phyloP scores from a whole-genome alignment of 2,888 invertebrate species.

The Alloplasta piceator region DNA sequence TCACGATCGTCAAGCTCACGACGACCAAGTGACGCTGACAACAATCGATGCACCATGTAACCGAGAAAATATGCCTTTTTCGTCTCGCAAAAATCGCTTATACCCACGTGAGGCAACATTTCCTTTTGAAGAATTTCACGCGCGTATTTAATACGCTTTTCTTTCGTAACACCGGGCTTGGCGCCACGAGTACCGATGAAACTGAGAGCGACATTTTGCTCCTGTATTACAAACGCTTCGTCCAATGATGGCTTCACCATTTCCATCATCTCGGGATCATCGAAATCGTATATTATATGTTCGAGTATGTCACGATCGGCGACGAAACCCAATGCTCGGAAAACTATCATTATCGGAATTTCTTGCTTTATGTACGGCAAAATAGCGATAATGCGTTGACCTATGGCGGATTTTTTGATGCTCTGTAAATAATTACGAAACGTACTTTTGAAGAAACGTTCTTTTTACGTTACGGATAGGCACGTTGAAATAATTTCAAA shows the following conservation, averaged over 20 bases:
- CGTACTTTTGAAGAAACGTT: slow-evolving; percentile 7
- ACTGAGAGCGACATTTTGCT: slow-evolving; percentile 99
- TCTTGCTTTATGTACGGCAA: slow-evolving; percentile 99
- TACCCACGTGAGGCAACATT: slow-evolving; percentile 99
- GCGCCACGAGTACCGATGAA: slow-evolving; percentile 99
- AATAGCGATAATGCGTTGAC: slow-evolving; percentile 98
- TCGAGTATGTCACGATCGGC: slow-evolving; percentile 99
- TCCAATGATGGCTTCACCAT: slow-evolving; percentile 99
- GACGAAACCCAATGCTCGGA: slow-evolving; percentile 99
- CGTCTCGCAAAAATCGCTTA: slow-evolving; percentile 99
- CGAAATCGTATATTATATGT: slow-evolving; percentile 99
- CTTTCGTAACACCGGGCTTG: slow-evolving; percentile 98
- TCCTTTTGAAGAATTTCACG: slow-evolving; percentile 99
- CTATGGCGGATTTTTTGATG: slow-evolving; percentile 99
- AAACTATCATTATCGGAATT: slow-evolving; percentile 99
- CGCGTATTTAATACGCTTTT: slow-evolving; percentile 99
- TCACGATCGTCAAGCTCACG: slow-evolving; percentile 99
- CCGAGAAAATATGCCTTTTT: slow-evolving; percentile 99
- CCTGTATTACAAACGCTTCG: slow-evolving; percentile 99
- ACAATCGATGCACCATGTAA: slow-evolving; percentile 99
- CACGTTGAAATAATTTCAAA: background rate
- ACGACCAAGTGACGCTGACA: slow-evolving; percentile 97
- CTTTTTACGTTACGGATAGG: background rate
- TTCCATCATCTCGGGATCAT: slow-evolving; percentile 99
- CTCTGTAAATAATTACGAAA: slow-evolving; percentile 85